phyloP scores from a whole-genome alignment of 2,888 invertebrate species.

The Pyralis farinalis region DNA sequence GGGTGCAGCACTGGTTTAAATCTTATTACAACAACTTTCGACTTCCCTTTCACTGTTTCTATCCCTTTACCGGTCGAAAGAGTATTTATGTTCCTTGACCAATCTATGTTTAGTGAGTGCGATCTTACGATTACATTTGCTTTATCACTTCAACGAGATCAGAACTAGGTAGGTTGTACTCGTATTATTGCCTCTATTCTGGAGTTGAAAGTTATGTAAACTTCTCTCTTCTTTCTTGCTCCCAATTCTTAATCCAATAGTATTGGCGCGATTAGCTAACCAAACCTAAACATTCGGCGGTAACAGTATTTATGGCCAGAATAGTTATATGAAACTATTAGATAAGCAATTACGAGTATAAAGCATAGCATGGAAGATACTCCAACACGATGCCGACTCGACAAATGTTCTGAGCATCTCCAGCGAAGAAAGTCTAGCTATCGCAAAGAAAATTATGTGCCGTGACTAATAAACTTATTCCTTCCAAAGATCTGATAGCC shows the following conservation, averaged over 20 bases:
- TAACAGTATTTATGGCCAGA: too few relatives aligned
- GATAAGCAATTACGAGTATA: too few relatives aligned
- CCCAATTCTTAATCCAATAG: too few relatives aligned
- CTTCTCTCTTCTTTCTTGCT: too few relatives aligned
- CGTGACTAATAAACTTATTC: conserved; percentile 22
- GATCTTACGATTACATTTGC: conserved; percentile 4
- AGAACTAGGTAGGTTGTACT: too few relatives aligned
- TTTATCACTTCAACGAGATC: too few relatives aligned
- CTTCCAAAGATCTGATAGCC: conserved; percentile 18
- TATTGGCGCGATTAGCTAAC: too few relatives aligned
- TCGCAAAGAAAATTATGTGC: conserved; percentile 12
- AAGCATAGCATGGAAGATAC: conserved; percentile 5
- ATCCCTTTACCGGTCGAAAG: conserved; percentile 31
- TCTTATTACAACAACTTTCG: conserved; percentile 41
- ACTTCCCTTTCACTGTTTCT: conserved; percentile 53
- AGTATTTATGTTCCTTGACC: conserved; percentile 25
- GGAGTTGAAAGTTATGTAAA: too few relatives aligned
- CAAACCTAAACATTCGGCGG: too few relatives aligned
- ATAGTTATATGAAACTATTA: too few relatives aligned
- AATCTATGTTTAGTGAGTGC: conserved; percentile 29
- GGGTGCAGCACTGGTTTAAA: too few relatives aligned
- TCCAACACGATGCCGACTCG: not conserved
- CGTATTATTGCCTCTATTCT: too few relatives aligned
- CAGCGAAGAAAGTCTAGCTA: conserved; percentile 4
- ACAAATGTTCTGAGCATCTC: not conserved